These are phyloP conservation scores for Xanthia togata DNA, from an alignment of 2,888 invertebrate species.

Conservation along the genomic window DNA sequence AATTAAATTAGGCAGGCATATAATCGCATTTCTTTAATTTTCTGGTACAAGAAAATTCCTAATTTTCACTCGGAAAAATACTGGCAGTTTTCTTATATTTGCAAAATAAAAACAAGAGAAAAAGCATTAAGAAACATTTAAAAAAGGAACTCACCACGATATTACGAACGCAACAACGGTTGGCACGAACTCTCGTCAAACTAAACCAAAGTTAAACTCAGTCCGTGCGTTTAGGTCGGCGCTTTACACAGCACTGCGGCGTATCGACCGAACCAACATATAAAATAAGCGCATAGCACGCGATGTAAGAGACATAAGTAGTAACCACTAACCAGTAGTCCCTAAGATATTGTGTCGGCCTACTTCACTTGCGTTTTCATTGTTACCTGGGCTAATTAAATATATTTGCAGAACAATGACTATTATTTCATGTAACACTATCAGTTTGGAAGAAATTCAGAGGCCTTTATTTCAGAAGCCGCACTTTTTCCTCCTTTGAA, in stretches of 20 bases:
- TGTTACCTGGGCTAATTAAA: constrained; percentile 67
- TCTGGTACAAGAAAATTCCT: not conserved
- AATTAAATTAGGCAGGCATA: constrained; percentile 19
- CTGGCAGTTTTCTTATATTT: not conserved
- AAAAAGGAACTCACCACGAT: constrained; percentile 64
- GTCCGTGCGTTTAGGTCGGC: constrained; percentile 76
- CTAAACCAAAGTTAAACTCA: constrained; percentile 56
- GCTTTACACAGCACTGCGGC: constrained; percentile 83
- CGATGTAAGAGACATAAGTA: constrained; percentile 77
- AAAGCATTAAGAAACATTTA: constrained; percentile 1
- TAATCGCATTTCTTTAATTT: constrained; percentile 19
- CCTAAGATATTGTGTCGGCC: constrained; percentile 66
- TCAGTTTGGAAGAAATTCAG: constrained; percentile 5
- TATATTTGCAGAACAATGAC: constrained; percentile 46
- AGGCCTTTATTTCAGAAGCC: not conserved
- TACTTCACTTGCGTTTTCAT: constrained; percentile 63
- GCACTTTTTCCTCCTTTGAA: not conserved
- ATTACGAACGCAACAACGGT: constrained; percentile 69
- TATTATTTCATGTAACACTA: constrained; percentile 10
- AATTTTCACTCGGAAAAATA: not conserved
- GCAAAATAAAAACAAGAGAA: not conserved
- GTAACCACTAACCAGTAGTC: constrained; percentile 54
- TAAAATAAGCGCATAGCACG: constrained; percentile 82
- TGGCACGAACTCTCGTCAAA: constrained; percentile 67
- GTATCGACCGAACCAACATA: constrained; percentile 84